A percentile compares a stretch with the other conserved stretches of the same genome.
These are phyloP conservation scores for Acronicta leporina DNA, from an alignment of 2,888 invertebrate species.

Conservation along the genomic window DNA sequence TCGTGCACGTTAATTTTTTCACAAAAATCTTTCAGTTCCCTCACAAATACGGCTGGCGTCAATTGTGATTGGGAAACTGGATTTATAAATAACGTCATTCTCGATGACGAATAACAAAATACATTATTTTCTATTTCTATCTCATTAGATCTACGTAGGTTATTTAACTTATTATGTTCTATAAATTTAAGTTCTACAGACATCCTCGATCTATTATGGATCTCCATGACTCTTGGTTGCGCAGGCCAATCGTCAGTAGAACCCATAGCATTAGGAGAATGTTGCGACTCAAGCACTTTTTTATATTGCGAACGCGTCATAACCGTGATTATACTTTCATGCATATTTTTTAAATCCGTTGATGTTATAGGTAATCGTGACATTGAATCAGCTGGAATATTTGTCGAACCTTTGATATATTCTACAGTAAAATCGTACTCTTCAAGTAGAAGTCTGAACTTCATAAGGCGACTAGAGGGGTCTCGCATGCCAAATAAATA, in stretches of 20 bases:
- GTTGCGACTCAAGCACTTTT: slow-evolving; percentile 1
- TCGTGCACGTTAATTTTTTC: neutral
- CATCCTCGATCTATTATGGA: neutral
- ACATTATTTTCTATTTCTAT: slow-evolving; percentile 3
- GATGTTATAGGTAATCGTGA: slow-evolving; percentile 12
- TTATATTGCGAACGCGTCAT: neutral
- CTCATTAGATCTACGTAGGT: neutral
- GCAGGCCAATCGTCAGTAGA: slow-evolving; percentile 6
- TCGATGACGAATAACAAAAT: slow-evolving; percentile 3
- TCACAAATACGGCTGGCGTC: slow-evolving; percentile 1
- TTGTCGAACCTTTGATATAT: slow-evolving; percentile 32
- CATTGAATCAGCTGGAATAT: slow-evolving; percentile 28
- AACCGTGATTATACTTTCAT: slow-evolving; percentile 29
- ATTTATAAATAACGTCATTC: slow-evolving; percentile 2
- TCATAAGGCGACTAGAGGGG: slow-evolving; percentile 27
- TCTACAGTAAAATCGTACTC: slow-evolving; percentile 32
- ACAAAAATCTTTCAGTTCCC: slow-evolving; percentile 6
- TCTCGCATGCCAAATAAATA: slow-evolving; percentile 34
- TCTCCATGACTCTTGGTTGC: slow-evolving; percentile 4
- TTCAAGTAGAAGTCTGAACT: slow-evolving; percentile 31
- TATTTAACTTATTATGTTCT: neutral
- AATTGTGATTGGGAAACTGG: slow-evolving; percentile 4
- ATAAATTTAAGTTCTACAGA: slow-evolving; percentile 2
- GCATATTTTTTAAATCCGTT: slow-evolving; percentile 8
- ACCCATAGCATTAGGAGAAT: neutral